Evolutionary conservation across 1,140 invertebrate genomes (phyloP).

Genomic region (Monomorium pharaonis): DNA sequence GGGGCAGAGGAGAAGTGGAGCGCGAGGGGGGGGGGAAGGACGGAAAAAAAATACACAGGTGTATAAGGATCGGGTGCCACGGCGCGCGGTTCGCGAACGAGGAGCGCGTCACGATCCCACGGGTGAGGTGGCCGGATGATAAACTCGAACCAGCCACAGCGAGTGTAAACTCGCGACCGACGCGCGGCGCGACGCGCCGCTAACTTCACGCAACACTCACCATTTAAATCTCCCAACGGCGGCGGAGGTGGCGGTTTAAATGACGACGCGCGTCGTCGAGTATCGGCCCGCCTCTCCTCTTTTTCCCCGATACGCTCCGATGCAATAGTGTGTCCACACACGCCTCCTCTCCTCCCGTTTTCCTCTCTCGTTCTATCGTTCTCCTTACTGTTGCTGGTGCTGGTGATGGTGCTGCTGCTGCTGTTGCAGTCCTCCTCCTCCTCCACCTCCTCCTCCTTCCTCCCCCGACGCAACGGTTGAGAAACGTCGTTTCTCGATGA

Average conservation of each 20-base stretch:
- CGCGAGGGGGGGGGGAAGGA: not conserved
- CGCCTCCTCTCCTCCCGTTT: constrained; percentile 24
- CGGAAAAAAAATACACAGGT: too few relatives aligned
- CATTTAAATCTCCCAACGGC: constrained; percentile 79
- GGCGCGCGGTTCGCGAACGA: not conserved
- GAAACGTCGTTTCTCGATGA: constrained; percentile 17
- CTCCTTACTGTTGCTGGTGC: not conserved
- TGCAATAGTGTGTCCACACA: not conserved
- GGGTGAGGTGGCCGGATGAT: too few relatives aligned
- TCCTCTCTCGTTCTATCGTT: constrained; percentile 59
- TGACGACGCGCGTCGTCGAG: constrained; percentile 69
- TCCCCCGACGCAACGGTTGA: not conserved
- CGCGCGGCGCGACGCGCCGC: constrained; percentile 26
- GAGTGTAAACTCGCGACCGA: not conserved
- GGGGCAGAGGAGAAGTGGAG: not conserved
- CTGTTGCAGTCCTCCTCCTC: too few relatives aligned
- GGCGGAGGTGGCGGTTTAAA: constrained; percentile 73
- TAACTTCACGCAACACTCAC: constrained; percentile 70
- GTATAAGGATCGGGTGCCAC: not conserved
- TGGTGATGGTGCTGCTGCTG: not conserved
- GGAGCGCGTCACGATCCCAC: not conserved
- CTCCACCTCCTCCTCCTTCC: constrained; percentile 11
- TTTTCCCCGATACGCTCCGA: constrained; percentile 24
- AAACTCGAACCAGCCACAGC: not conserved
- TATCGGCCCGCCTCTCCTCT: constrained; percentile 12